These are phyloP conservation scores for Corydoras maculifer DNA, from an alignment of 2,113 vertebrate genomes.

Conservation along the genomic window DNA sequence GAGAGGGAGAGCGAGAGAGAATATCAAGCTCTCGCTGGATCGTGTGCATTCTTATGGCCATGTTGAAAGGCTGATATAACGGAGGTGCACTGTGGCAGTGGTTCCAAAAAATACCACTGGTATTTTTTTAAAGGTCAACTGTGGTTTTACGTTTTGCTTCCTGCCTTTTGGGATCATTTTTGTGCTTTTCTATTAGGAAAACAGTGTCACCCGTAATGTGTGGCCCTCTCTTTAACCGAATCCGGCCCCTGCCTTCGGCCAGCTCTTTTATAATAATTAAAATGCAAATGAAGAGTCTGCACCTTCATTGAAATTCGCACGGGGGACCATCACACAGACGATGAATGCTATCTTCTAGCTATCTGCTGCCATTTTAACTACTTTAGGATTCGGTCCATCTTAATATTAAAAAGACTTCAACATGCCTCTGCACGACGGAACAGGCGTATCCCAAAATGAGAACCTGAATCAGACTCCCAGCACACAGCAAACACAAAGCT, in stretches of 20 bases:
- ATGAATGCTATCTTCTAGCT: slow-evolving; percentile 15
- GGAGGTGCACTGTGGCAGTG: slow-evolving; percentile 5
- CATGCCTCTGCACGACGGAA: neutral
- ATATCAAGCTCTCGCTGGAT: slow-evolving; percentile 15
- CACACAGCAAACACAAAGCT: neutral
- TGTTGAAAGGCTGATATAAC: slow-evolving; percentile 30
- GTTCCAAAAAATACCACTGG: slow-evolving; percentile 9
- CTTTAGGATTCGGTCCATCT: neutral
- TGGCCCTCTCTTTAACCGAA: neutral
- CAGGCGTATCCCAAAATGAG: slow-evolving; percentile 13
- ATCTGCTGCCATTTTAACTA: slow-evolving; percentile 3
- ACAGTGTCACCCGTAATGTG: neutral
- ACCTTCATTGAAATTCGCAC: slow-evolving; percentile 33
- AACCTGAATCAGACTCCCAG: neutral
- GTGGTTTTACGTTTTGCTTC: neutral
- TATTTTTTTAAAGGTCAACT: slow-evolving; percentile 34
- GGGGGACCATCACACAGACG: slow-evolving; percentile 18
- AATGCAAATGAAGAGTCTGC: slow-evolving; percentile 30
- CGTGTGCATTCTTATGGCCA: slow-evolving; percentile 1
- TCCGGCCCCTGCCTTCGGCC: slow-evolving; percentile 8
- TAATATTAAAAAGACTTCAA: no score
- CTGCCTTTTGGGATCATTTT: neutral
- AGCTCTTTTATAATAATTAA: slow-evolving; percentile 42
- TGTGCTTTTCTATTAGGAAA: neutral
- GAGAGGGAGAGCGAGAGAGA: neutral